Evolutionary conservation across 2,113 vertebrate genomes (phyloP).

Genomic region (Meleagris gallopavo): DNA sequence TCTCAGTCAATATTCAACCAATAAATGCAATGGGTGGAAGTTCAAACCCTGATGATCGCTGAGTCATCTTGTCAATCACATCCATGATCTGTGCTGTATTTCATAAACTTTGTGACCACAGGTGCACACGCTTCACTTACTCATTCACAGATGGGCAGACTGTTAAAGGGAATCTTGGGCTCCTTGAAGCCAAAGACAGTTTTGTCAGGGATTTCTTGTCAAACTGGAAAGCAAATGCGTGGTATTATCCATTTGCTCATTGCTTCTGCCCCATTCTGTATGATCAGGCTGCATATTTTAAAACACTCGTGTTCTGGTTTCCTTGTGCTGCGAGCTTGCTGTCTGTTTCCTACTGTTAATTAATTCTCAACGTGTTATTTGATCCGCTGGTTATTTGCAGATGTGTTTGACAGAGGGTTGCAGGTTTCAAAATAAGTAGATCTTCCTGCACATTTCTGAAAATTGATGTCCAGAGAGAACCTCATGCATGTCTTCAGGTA

Average conservation of each 20-base stretch:
- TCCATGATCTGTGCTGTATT: background rate
- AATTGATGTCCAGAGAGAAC: background rate
- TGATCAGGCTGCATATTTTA: conserved; percentile 1
- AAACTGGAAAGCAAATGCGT: conserved; percentile 10
- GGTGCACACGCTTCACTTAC: background rate
- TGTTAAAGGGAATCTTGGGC: background rate
- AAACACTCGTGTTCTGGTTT: background rate
- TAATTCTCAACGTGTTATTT: background rate
- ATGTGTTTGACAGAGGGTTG: background rate
- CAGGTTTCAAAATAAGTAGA: background rate
- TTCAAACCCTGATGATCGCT: background rate
- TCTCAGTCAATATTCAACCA: background rate
- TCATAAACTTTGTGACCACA: background rate
- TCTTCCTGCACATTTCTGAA: background rate
- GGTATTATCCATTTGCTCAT: conserved; percentile 23
- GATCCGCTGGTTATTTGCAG: background rate
- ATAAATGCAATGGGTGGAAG: background rate
- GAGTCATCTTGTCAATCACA: background rate
- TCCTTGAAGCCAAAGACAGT: background rate
- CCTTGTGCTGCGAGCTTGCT: background rate
- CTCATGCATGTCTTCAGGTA: background rate
- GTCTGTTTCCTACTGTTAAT: background rate
- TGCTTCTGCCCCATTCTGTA: background rate
- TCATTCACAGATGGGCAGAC: conserved; percentile 11
- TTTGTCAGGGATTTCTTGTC: conserved; percentile 48